Conservation (phyloP, 2,797 vertebrate species). For the Labeo calbasu region DNA sequence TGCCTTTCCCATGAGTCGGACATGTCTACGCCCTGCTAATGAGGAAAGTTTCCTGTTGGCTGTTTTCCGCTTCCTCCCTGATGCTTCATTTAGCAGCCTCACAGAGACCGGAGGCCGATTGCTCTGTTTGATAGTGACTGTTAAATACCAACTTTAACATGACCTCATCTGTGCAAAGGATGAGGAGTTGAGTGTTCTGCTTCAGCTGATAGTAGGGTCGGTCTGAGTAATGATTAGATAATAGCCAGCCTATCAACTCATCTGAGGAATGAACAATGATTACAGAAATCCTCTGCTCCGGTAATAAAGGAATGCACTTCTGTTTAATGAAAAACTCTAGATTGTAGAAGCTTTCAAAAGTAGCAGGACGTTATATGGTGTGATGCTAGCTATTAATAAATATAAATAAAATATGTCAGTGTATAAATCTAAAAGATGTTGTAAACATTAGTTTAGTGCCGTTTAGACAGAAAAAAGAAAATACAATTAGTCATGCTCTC, state of each 20-base stretch:
- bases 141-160: conserved; percentile 15
- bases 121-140: conserved; percentile 6
- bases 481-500: not conserved
- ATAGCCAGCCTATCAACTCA: conserved; percentile 4
- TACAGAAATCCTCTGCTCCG: not conserved
- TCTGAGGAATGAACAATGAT: not conserved
- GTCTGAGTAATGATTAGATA: conserved; percentile 4
- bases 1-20: not conserved
- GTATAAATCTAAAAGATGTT: not conserved
- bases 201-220: conserved; percentile 22
- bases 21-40: conserved; percentile 58
- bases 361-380: not conserved
- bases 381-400: not conserved
- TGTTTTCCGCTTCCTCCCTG: conserved; percentile 69
- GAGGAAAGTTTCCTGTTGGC: conserved; percentile 72
- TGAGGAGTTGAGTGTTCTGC: not conserved
- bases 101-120: conserved; percentile 21
- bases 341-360: not conserved
- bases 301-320: not conserved
- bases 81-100: conserved; percentile 42
- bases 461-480: not conserved
- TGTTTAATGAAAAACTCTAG: not conserved
- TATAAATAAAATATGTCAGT: not conserved
- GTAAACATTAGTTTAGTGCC: not conserved
- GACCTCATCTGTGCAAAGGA: not conserved